Percentiles rank a stretch among this genome's conserved stretches.
These are phyloP conservation scores for Monomorium pharaonis DNA, from an alignment of 1,140 invertebrate genomes.

Conservation along the genomic window DNA sequence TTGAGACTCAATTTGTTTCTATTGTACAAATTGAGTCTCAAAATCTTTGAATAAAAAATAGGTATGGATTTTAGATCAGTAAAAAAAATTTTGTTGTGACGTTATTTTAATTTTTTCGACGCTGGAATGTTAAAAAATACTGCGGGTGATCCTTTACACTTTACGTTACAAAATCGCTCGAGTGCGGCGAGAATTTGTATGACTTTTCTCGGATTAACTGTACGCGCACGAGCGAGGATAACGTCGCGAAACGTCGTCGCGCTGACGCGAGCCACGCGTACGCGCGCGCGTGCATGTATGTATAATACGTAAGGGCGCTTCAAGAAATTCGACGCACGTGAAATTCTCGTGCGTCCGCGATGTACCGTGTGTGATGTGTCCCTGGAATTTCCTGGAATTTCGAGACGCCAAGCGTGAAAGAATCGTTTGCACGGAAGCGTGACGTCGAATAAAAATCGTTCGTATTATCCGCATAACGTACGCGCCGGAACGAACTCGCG, in stretches of 20 bases:
- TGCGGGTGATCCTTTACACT: no score
- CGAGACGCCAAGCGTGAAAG: slow-evolving; percentile 26
- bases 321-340: slow-evolving; percentile 63
- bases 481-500: not conserved
- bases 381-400: slow-evolving; percentile 67
- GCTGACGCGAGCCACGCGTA: slow-evolving; percentile 19
- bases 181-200: no score
- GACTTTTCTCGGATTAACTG: no score
- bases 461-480: slow-evolving; percentile 24
- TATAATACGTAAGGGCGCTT: slow-evolving; percentile 16
- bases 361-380: slow-evolving; percentile 33
- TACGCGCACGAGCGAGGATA: slow-evolving; percentile 10
- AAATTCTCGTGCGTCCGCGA: slow-evolving; percentile 60
- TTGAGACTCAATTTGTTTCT: no score
- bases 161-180: no score
- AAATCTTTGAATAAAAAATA: no score
- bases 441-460: slow-evolving; percentile 55
- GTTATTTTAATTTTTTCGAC: no score
- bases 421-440: slow-evolving; percentile 37
- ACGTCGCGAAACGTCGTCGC: slow-evolving; percentile 10
- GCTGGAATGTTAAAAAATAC: no score
- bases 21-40: no score
- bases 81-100: no score
- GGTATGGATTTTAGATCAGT: no score
- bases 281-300: not conserved